Conservation (phyloP, 1,140 invertebrate species). For the Aleiodes sp. region DNA sequence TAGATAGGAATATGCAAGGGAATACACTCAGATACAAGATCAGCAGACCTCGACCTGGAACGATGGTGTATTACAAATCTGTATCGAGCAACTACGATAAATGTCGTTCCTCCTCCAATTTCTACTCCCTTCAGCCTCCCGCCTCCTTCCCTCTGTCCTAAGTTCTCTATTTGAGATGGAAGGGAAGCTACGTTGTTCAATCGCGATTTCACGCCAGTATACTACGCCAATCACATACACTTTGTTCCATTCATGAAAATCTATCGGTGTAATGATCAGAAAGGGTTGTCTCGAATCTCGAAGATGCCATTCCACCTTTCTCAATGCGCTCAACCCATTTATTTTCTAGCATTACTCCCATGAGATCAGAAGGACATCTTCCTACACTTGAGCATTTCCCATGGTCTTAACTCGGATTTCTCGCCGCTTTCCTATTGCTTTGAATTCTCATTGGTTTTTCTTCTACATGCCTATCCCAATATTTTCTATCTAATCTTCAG, state of each 20-base stretch:
- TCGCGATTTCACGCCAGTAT: slow-evolving; percentile 2
- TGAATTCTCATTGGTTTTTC: slow-evolving; percentile 4
- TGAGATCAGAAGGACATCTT: not conserved
- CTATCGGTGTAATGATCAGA: slow-evolving; percentile 22
- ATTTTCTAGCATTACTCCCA: not conserved
- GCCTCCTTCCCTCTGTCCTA: not conserved
- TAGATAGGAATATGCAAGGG: no score
- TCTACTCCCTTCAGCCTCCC: slow-evolving; percentile 42
- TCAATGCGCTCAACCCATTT: not conserved
- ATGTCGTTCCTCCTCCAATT: not conserved
- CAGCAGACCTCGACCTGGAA: no score
- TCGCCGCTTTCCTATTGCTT: no score
- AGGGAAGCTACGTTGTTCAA: slow-evolving; percentile 44
- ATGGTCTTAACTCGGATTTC: not conserved
- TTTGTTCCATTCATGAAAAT: slow-evolving; percentile 11
- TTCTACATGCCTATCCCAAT: not conserved
- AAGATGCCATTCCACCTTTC: not conserved
- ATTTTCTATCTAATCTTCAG: not conserved
- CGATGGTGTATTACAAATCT: no score
- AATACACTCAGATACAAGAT: no score
- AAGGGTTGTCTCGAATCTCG: not conserved
- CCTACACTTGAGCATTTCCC: not conserved
- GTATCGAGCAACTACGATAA: no score
- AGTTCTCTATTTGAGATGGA: slow-evolving; percentile 14
- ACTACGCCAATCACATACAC: not conserved